phyloP scores from a whole-genome alignment of 2,888 invertebrate genomes.

The Ochropleura plecta region DNA sequence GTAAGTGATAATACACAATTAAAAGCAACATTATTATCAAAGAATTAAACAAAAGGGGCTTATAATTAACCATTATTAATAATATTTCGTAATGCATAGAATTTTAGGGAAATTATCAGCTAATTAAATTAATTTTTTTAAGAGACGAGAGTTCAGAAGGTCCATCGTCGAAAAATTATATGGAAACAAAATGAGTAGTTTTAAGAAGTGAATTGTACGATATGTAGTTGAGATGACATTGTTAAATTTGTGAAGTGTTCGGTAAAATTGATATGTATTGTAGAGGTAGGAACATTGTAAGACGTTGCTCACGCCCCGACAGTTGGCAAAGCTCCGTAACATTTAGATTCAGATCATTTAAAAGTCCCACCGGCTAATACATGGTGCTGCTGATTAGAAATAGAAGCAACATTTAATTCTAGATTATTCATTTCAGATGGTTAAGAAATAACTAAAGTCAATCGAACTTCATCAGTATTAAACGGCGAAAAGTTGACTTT shows the following conservation, averaged over 20 bases:
- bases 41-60: slow-evolving; percentile 23
- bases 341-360: slow-evolving; percentile 80
- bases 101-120: slow-evolving; percentile 3
- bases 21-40: slow-evolving; percentile 18
- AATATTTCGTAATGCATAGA: slow-evolving; percentile 21
- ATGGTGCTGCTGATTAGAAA: slow-evolving; percentile 73
- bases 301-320: slow-evolving; percentile 74
- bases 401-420: slow-evolving; percentile 75
- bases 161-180: neutral
- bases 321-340: slow-evolving; percentile 84
- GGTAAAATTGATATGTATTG: slow-evolving; percentile 66
- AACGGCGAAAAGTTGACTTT: neutral
- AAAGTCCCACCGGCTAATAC: slow-evolving; percentile 73
- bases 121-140: slow-evolving; percentile 7
- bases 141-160: neutral
- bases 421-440: slow-evolving; percentile 62
- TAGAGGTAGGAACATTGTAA: slow-evolving; percentile 75
- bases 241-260: slow-evolving; percentile 55
- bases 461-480: neutral
- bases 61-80: slow-evolving; percentile 26
- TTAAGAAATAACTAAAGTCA: slow-evolving; percentile 11
- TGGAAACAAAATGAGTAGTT: slow-evolving; percentile 3
- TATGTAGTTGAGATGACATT: slow-evolving; percentile 17
- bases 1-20: slow-evolving; percentile 88
- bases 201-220: neutral